Conservation (phyloP, 2,113 vertebrate species). For the Sylvilagus bachmani region DNA sequence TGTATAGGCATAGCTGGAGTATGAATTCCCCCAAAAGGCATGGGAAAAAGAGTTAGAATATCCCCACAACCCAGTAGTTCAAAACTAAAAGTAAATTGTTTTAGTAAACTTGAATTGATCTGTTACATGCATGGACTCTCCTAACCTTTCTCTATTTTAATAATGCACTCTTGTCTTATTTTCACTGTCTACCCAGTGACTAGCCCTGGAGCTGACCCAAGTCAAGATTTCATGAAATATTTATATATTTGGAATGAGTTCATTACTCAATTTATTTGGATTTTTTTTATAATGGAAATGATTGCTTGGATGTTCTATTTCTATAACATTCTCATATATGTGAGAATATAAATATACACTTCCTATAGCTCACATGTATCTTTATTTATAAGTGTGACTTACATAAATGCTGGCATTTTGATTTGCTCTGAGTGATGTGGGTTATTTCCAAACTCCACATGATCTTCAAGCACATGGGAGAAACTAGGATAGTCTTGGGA, state of each 20-base stretch:
- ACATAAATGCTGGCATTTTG: neutral
- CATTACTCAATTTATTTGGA: neutral
- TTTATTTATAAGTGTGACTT: slow-evolving; percentile 16
- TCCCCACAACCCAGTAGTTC: neutral
- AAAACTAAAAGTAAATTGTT: neutral
- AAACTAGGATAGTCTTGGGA: neutral
- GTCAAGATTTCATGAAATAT: neutral
- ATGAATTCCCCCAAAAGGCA: neutral
- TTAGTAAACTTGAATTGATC: neutral
- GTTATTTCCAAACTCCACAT: neutral
- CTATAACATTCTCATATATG: neutral
- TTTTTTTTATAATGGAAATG: neutral
- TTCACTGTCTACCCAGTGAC: neutral
- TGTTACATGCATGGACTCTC: neutral
- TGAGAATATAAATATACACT: neutral
- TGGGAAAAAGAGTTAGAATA: neutral
- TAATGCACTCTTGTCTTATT: neutral
- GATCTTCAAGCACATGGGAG: neutral
- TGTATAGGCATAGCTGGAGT: neutral
- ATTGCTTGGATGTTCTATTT: neutral
- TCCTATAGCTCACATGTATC: neutral
- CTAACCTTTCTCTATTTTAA: neutral
- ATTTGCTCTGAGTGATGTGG: neutral
- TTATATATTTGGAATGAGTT: neutral
- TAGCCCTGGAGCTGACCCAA: neutral